Evolutionary conservation across 2,888 invertebrate species (phyloP).

Genomic region (Andrena trimmerana): DNA sequence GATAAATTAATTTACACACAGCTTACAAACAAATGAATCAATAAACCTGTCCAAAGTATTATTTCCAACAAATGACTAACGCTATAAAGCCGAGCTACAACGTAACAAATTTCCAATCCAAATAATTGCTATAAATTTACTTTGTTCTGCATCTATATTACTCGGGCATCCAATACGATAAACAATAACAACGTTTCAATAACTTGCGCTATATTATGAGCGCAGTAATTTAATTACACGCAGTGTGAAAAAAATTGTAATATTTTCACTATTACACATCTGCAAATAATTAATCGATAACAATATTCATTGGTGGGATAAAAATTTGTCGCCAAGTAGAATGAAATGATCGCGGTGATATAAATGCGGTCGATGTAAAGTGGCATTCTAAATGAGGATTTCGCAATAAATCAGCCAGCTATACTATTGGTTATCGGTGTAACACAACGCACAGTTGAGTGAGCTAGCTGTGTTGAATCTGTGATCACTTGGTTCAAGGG

Average conservation of each 20-base stretch:
- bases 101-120: no score
- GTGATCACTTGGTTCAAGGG: conserved; percentile 49
- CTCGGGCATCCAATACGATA: no score
- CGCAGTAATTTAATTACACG: conserved; percentile 18
- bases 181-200: neutral
- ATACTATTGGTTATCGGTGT: conserved; percentile 28
- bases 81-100: no score
- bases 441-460: conserved; percentile 38
- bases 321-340: neutral
- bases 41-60: no score
- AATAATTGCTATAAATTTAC: no score
- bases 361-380: neutral
- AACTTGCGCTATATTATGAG: neutral
- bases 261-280: conserved; percentile 2
- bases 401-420: conserved; percentile 22
- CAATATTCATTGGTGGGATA: neutral
- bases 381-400: neutral
- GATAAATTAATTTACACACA: no score
- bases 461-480: conserved; percentile 54
- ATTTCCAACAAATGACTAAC: no score
- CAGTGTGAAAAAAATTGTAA: neutral
- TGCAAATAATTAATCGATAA: neutral
- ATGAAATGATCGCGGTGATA: neutral
- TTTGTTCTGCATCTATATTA: no score
- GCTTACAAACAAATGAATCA: no score